Conservation (phyloP, 2,113 vertebrate species). For the Grallaria varia region DNA sequence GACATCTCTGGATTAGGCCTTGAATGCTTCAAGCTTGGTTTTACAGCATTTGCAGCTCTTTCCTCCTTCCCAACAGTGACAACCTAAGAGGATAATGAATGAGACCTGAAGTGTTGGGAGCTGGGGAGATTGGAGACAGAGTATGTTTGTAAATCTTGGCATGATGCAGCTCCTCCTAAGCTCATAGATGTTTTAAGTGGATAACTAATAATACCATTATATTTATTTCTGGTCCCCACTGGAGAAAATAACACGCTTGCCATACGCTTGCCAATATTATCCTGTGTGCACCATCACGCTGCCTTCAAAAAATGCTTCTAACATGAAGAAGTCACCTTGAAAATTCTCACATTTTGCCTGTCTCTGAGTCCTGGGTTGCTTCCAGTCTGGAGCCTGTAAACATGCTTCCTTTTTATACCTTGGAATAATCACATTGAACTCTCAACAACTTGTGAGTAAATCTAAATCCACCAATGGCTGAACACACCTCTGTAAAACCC, state of each 20-base stretch:
- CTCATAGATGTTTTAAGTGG: neutral
- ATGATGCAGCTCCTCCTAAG: neutral
- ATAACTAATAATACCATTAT: neutral
- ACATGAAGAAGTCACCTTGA: slow-evolving; percentile 8
- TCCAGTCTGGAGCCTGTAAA: neutral
- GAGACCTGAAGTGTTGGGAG: neutral
- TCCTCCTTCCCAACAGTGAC: neutral
- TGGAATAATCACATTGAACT: neutral
- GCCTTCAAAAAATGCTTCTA: neutral
- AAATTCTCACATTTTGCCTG: neutral
- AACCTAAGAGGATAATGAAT: neutral
- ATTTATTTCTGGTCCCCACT: neutral
- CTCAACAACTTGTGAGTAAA: neutral
- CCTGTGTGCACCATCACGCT: neutral
- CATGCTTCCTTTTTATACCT: neutral
- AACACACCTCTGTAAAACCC: neutral
- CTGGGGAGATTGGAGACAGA: neutral
- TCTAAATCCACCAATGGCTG: neutral
- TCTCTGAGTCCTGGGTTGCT: neutral
- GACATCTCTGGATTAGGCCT: neutral
- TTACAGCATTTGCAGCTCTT: neutral
- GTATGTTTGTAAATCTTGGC: neutral
- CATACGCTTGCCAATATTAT: neutral
- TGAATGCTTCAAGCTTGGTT: neutral
- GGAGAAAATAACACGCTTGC: neutral